These are phyloP conservation scores for Lordiphosa collinella DNA, from an alignment of 1,140 invertebrate genomes.

Conservation along the genomic window DNA sequence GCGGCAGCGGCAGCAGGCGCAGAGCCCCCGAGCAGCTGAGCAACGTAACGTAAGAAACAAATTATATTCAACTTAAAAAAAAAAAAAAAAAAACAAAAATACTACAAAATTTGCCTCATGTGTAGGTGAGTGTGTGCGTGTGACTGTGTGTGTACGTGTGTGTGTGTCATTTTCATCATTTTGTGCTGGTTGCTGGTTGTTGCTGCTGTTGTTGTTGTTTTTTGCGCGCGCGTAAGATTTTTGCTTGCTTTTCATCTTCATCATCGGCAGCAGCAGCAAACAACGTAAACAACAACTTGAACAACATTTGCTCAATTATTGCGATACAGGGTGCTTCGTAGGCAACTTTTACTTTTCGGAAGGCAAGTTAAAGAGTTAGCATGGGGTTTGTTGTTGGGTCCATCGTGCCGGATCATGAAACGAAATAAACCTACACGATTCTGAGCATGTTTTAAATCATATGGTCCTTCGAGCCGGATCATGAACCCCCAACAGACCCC, in stretches of 20 bases:
- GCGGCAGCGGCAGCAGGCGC: slow-evolving; percentile 2
- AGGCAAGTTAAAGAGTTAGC: too few species aligned
- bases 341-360: not conserved
- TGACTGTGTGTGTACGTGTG: slow-evolving; percentile 54
- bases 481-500: too few species aligned
- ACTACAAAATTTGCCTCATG: slow-evolving; percentile 3
- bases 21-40: slow-evolving; percentile 11
- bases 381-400: too few species aligned
- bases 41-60: slow-evolving; percentile 65
- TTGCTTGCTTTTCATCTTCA: slow-evolving; percentile 62
- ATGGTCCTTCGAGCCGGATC: too few species aligned
- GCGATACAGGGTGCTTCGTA: slow-evolving; percentile 43
- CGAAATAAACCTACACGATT: too few species aligned
- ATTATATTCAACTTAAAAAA: slow-evolving; percentile 70
- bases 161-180: slow-evolving; percentile 68
- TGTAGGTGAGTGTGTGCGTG: slow-evolving; percentile 5
- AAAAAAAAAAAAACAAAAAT: slow-evolving; percentile 31
- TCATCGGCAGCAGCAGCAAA: slow-evolving; percentile 25
- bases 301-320: slow-evolving; percentile 64
- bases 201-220: slow-evolving; percentile 22
- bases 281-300: slow-evolving; percentile 33
- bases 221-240: slow-evolving; percentile 41
- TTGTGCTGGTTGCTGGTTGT: slow-evolving; percentile 12
- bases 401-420: too few species aligned
- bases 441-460: too few species aligned